Evolutionary conservation across 2,797 vertebrate species (phyloP).

Genomic region (Helicolenus hilgendorfi): DNA sequence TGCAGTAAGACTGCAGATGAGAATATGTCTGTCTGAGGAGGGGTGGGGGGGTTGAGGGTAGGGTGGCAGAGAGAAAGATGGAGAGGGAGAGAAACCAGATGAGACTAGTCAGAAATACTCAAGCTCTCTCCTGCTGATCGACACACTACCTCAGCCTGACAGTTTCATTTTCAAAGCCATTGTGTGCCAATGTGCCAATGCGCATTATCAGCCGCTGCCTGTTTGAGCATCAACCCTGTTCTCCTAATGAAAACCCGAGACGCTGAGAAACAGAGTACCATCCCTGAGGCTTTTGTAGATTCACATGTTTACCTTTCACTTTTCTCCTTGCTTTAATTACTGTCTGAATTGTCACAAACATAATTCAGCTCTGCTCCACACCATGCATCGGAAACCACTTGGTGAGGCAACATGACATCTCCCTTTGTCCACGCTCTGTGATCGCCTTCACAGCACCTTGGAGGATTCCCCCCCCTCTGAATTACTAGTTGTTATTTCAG

Average conservation of each 20-base stretch:
- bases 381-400: constrained; percentile 54
- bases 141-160: constrained; percentile 67
- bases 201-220: constrained; percentile 54
- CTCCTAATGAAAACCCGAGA: constrained; percentile 38
- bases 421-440: constrained; percentile 60
- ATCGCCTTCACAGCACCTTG: constrained; percentile 46
- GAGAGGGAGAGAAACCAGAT: constrained; percentile 71
- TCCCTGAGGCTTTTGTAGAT: constrained; percentile 22
- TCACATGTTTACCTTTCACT: constrained; percentile 45
- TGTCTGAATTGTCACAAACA: constrained; percentile 41
- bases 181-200: constrained; percentile 62
- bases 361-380: constrained; percentile 31
- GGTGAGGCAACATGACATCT: constrained; percentile 70
- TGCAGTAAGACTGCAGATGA: constrained; percentile 76
- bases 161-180: constrained; percentile 72
- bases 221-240: constrained; percentile 40
- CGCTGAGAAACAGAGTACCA: constrained; percentile 23
- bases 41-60: background rate
- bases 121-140: constrained; percentile 59
- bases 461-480: constrained; percentile 5
- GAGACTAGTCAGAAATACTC: constrained; percentile 72
- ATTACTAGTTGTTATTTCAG: constrained; percentile 66
- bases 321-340: constrained; percentile 44
- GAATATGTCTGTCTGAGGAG: constrained; percentile 53
- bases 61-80: constrained; percentile 43